Evolutionary conservation across 2,888 invertebrate species (phyloP), one percentile per base, ranked within the genome.

Genomic region (Melieria picta): DNA sequence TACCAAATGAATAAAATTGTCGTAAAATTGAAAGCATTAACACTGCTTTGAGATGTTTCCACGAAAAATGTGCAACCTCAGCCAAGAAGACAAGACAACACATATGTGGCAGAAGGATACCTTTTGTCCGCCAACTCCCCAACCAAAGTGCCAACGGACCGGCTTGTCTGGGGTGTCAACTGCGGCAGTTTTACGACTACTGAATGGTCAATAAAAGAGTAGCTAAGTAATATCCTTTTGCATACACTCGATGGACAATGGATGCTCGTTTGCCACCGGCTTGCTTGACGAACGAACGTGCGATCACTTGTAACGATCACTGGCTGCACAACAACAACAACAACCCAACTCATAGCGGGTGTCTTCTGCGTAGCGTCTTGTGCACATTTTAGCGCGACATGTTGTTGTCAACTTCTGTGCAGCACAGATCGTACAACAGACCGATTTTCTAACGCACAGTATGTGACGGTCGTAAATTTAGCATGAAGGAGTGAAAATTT

Each of bases 401-500:
- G 57, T 58, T 66, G 50, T 66, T 66, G 13, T 67, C 60, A 48
- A n/a, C 47, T 58, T 47, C 43, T 45, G 57, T 66, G 47, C 58
- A 60, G 50, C 50, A 45, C 9, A 9, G 5, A 16, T 10, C 55
- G 10, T 7, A 13, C 55, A 13, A 64, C n/a, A 42, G 10, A 4
- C 10, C 7, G 46, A 48, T 62, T 30, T 30, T 30, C 30, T 30
- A 30, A 30, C 57, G 7, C 9, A 4, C 7, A 7, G 42, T n/a
- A 1, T 11, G 48, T 13, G 45, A 13, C 46, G 4, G 65, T 65
- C 65, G 56, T 65, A 70, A 70, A 70, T 65, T 70, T 58, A 70
- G 57, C 69, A 70, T 70, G 58, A 70, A 70, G 69, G 58, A 64
- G 69, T 64, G 69, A 70, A 70, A 70, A 64, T 70, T 62, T 57